A percentile compares a stretch with the other conserved stretches of the same genome.
Conservation (phyloP, 2,888 invertebrate species). For the Lasioglossum oenotherae region DNA sequence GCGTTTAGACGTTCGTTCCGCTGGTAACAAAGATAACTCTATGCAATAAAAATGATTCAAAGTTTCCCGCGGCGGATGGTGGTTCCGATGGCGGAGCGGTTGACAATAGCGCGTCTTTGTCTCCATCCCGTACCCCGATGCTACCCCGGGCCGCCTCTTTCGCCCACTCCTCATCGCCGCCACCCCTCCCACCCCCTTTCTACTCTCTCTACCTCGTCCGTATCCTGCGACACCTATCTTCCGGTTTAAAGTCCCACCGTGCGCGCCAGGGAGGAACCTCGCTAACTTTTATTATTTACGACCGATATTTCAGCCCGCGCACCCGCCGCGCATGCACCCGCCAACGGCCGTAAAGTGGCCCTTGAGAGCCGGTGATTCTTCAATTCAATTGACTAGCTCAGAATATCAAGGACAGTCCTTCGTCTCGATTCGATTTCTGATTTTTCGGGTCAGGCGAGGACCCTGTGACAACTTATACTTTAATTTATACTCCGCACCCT, state of each 20-base stretch:
- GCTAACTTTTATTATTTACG: slow-evolving; percentile 85
- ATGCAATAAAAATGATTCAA: slow-evolving; percentile 85
- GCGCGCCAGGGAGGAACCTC: slow-evolving; percentile 82
- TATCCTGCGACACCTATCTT: slow-evolving; percentile 84
- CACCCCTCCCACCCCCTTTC: slow-evolving; percentile 57
- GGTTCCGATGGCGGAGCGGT: slow-evolving; percentile 84
- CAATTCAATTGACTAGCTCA: slow-evolving; percentile 56
- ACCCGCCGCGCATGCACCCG: slow-evolving; percentile 54
- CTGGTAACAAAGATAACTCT: slow-evolving; percentile 85
- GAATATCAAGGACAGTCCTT: not conserved
- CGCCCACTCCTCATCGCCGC: slow-evolving; percentile 69
- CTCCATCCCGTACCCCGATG: slow-evolving; percentile 75
- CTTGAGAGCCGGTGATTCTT: slow-evolving; percentile 46
- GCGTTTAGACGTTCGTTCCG: slow-evolving; percentile 84
- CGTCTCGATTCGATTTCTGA: not conserved
- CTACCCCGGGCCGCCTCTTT: slow-evolving; percentile 71
- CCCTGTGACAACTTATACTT: not conserved
- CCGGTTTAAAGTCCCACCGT: slow-evolving; percentile 84
- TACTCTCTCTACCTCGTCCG: slow-evolving; percentile 73
- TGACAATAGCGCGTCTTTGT: slow-evolving; percentile 85
- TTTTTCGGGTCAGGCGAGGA: not conserved
- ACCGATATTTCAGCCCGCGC: slow-evolving; percentile 82
- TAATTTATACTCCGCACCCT: too few relatives aligned
- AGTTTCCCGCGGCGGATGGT: slow-evolving; percentile 84
- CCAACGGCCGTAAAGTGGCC: slow-evolving; percentile 61